Base-by-base conservation (phyloP, 2,113 vertebrate species). In the Rhinogobius similis region DNA sequence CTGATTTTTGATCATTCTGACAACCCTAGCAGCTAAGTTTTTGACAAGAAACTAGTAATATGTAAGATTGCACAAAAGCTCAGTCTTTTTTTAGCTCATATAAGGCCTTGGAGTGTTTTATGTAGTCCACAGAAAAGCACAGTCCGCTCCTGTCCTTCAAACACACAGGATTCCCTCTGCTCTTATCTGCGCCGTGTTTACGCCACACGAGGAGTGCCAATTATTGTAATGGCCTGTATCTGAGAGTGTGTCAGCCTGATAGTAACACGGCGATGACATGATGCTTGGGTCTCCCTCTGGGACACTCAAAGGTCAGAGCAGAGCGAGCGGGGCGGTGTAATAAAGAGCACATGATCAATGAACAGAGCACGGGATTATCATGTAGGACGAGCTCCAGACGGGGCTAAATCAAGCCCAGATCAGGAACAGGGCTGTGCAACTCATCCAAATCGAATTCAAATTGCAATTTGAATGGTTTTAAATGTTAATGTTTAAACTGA, bases 161-260 rank as follows among this genome's bases (percentile, higher is more conserved):
- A 55, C 71, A 67, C 65, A 36, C 8, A 66, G 41, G 18, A n/a
- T 27, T 24, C 24, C 59, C 63, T 43, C 8, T 43, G 56, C 64
- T 77, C 55, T 16, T 27, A 64, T 23, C 53, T 43, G 63, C 52
- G 21, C 39, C 70, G 39, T 70, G 24, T 84, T 24, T 44, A 9
- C 70, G 65, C 78, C 72, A 73, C 8, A 3, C 65, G 41, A 79
- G 67, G 72, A 44, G 41, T 65, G 56, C 73, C n/a, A 76, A 50
- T 81, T 78, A 72, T 46, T 68, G 78, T 73, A 87, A 59, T 66
- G 36, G 16, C 52, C 46, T 26, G 55, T 74, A 27, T 67, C 41
- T 67, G 27, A 46, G 12, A 66, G 29, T 26, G 12, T 68, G 14
- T 58, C 26, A 58, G 55, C 6, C 5, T 18, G 24, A 27, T 29